These are phyloP conservation scores for Drosophila lacteicornis DNA, from an alignment of 1,140 invertebrate species.

Conservation along the genomic window DNA sequence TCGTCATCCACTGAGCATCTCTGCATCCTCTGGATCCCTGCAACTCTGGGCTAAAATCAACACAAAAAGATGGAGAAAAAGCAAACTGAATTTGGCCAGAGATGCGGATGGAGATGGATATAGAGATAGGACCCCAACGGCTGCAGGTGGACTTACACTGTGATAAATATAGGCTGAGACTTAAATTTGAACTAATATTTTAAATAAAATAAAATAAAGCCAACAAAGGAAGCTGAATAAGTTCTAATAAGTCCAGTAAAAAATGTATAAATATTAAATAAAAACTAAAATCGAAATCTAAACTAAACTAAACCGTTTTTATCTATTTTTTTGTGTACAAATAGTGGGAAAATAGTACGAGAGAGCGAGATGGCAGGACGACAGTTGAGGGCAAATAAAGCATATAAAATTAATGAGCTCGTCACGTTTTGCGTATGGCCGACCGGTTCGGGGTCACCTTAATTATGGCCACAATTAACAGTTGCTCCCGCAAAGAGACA, in stretches of 20 bases:
- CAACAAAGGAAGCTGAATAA: too few relatives aligned
- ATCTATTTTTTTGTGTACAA: neutral
- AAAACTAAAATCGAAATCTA: too few relatives aligned
- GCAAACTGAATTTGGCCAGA: slow-evolving; percentile 20
- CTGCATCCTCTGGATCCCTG: slow-evolving; percentile 2
- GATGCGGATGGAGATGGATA: neutral
- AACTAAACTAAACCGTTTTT: too few relatives aligned
- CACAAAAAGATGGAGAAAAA: slow-evolving; percentile 24
- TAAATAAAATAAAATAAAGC: too few relatives aligned
- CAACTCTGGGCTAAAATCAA: slow-evolving; percentile 27
- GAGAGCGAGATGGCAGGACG: neutral
- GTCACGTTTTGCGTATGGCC: slow-evolving; percentile 46
- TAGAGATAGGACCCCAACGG: neutral
- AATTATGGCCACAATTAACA: slow-evolving; percentile 82
- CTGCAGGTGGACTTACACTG: neutral
- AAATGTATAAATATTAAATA: too few relatives aligned
- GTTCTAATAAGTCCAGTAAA: too few relatives aligned
- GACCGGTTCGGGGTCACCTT: slow-evolving; percentile 62
- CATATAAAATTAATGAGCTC: slow-evolving; percentile 72
- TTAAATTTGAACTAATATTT: too few relatives aligned
- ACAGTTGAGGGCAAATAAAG: slow-evolving; percentile 47
- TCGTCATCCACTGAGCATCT: neutral
- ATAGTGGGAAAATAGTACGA: neutral
- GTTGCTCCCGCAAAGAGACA: slow-evolving; percentile 45
- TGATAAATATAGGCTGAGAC: neutral